These are phyloP conservation scores for Bursaphelenchus okinawaensis DNA, from an alignment of 2,888 invertebrate species.

Conservation along the genomic window DNA sequence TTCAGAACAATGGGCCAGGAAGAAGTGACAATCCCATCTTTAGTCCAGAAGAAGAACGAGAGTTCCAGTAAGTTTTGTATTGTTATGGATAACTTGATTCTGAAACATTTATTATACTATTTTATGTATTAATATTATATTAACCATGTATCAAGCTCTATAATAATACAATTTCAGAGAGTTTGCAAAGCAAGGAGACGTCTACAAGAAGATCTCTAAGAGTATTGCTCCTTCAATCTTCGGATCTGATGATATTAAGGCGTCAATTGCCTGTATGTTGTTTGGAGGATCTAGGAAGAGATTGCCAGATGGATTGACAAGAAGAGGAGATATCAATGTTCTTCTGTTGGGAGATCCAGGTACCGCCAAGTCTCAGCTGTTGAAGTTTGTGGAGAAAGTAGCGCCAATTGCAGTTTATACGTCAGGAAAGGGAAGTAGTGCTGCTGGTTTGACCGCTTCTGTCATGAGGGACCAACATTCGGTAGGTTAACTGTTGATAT, in stretches of 20 bases:
- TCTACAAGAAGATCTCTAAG: conserved; percentile 79
- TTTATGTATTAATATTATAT: too few species aligned
- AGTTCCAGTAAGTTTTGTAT: conserved; percentile 32
- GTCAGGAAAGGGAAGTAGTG: conserved; percentile 98
- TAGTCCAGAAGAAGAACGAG: conserved; percentile 51
- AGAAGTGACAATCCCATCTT: conserved; percentile 38
- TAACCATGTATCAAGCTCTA: too few species aligned
- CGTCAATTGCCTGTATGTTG: conserved; percentile 85
- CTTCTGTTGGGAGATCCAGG: conserved; percentile 93
- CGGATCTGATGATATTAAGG: conserved; percentile 88
- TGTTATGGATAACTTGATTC: neutral
- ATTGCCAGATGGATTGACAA: conserved; percentile 87
- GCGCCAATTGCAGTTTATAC: conserved; percentile 68
- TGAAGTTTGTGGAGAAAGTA: conserved; percentile 88
- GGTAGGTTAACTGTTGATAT: conserved; percentile 63
- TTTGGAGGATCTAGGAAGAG: conserved; percentile 76
- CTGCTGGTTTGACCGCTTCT: conserved; percentile 95
- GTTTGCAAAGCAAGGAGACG: conserved; percentile 75
- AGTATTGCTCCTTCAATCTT: conserved; percentile 96
- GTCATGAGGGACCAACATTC: conserved; percentile 86
- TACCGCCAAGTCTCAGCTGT: conserved; percentile 94
- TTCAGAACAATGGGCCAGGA: conserved; percentile 67
- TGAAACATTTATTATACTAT: neutral
- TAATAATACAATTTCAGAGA: conserved; percentile 15
- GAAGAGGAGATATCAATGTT: conserved; percentile 93